Evolutionary conservation across 2,113 vertebrate genomes (phyloP), one percentile per base, ranked within the genome.

Genomic region (Benitochromis conjunctus): DNA sequence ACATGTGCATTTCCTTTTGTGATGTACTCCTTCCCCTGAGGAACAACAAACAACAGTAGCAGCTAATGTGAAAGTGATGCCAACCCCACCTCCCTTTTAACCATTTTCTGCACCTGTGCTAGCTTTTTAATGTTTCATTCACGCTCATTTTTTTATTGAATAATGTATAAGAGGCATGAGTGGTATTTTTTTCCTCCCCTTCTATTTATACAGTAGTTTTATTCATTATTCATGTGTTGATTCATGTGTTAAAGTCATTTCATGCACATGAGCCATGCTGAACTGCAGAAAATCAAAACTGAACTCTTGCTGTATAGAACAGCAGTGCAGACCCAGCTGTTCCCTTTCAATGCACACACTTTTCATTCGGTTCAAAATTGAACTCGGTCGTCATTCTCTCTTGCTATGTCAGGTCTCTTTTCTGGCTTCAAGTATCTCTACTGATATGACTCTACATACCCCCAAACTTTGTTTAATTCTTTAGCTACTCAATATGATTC

Each of bases 201-300:
- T 60, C 71, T 91, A 82, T 89, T 93, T 83, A 89, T 92, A 89
- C 86, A 48, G 53, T 43, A 80, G 78, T 83, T 80, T 21, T 82
- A 86, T 93, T 93, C 55, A 94, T 93, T 92, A 92, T 94, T 88
- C 81, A 94, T 91, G 88, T 91, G 87, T 86, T 89, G 84, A 93
- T 92, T 92, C 87, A 90, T 82, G 88, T 90, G 78, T 82, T 92
- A 71, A 91, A 89, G 86, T 86, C 58, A 87, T 89, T 94, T 91
- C 82, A 81, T 91, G 85, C 86, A 89, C 81, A 88, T 82, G 80
- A 88, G 64, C 80, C 60, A 53, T 66, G 77, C 74, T 85, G 56
- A 92, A 87, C 83, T 89, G 62, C 84, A 85, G 78, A 80, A 86
- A 79, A 86, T 89, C 85, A 81, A 48, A 88, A 64, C 60, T 48